Percentiles rank a stretch among this genome's conserved stretches.
phyloP scores from a whole-genome alignment of 2,797 vertebrate genomes.

The Caiman crocodilus region DNA sequence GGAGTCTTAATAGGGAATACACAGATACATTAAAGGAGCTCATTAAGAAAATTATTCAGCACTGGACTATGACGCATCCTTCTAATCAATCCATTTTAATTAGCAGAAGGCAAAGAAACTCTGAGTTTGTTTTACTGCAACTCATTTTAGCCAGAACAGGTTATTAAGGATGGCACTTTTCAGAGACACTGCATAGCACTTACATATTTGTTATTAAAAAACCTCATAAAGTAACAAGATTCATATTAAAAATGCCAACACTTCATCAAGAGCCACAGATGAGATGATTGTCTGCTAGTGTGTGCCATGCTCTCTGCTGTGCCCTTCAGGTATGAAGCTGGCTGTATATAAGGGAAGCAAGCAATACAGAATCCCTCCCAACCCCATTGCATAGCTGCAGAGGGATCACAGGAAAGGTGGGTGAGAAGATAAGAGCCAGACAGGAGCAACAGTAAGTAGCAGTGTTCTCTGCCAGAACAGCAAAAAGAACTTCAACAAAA shows the following conservation, averaged over 20 bases:
- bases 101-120: slow-evolving; percentile 39
- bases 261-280: neutral
- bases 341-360: rapidly evolving
- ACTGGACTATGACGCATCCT: slow-evolving; percentile 22
- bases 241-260: neutral
- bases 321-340: rapidly evolving
- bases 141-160: neutral
- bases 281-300: neutral
- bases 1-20: slow-evolving; percentile 25
- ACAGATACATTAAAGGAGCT: slow-evolving; percentile 58
- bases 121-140: slow-evolving; percentile 1
- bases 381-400: neutral
- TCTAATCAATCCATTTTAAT: slow-evolving; percentile 70
- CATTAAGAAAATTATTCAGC: slow-evolving; percentile 63
- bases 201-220: neutral
- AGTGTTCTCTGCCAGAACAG: neutral
- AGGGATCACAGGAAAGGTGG: rapidly evolving
- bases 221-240: slow-evolving; percentile 27
- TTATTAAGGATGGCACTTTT: neutral
- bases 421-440: neutral
- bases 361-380: rapidly evolving
- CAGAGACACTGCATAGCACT: slow-evolving; percentile 11
- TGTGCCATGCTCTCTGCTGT: rapidly evolving
- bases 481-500: neutral
- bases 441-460: neutral